phyloP scores from a whole-genome alignment of 2,113 vertebrate species.

The Ascaphus truei region DNA sequence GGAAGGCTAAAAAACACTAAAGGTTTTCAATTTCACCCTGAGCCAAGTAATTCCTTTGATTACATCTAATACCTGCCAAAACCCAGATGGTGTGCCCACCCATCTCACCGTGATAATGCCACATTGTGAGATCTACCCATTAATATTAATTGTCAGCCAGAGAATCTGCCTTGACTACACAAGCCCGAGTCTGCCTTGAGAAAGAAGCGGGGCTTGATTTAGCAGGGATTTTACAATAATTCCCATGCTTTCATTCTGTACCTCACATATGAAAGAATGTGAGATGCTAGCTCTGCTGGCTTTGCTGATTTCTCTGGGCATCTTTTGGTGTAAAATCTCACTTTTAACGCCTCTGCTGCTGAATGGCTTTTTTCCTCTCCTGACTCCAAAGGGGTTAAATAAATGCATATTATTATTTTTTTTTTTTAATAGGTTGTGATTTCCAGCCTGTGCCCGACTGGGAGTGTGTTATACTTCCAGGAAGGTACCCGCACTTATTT shows the following conservation, averaged over 20 bases:
- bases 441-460: too few species aligned
- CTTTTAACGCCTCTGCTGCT: conserved; percentile 10
- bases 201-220: conserved; percentile 74
- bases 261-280: conserved; percentile 66
- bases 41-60: conserved; percentile 96
- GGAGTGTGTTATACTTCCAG: too few species aligned
- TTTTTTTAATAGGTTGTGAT: too few species aligned
- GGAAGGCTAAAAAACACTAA: conserved; percentile 65
- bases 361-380: background rate
- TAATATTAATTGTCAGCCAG: conserved; percentile 91
- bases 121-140: conserved; percentile 89
- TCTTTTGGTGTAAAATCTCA: background rate
- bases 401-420: too few species aligned
- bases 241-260: conserved; percentile 65
- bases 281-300: conserved; percentile 54
- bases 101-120: conserved; percentile 94
- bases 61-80: conserved; percentile 96
- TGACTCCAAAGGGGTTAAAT: background rate
- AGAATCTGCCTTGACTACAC: conserved; percentile 81
- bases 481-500: too few species aligned
- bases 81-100: conserved; percentile 91
- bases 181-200: conserved; percentile 81
- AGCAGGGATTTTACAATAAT: conserved; percentile 85
- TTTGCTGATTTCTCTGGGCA: conserved; percentile 42
- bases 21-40: conserved; percentile 80